Base-by-base conservation (phyloP, 2,797 vertebrate genomes). In the Hippocampus kuda region DNA sequence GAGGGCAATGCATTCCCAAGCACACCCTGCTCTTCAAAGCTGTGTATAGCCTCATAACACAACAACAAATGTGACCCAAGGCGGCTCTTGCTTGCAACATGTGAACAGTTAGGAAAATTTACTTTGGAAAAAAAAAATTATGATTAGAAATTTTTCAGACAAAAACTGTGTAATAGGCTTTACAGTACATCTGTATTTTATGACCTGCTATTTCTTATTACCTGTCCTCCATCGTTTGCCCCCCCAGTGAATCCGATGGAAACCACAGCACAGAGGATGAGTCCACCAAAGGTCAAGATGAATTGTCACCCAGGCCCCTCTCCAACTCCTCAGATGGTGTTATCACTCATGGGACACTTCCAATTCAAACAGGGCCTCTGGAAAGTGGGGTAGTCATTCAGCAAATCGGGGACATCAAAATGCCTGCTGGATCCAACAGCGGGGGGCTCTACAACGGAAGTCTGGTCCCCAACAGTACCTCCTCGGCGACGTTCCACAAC, bases 211-310 rank as follows among this genome's bases (percentile, higher is more conserved):
- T 62, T 13, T 64, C 6, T 57, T 41, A 6, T n/a, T 42, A 11
- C n/a, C n/a, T 68, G 48, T 64, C 46, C 27, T 62, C 46, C 22
- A 48, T 16, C 6, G 7, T 51, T 5, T 51, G 48, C 49, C 49
- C 12, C 30, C 34, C 54, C 71, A 90, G 89, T 84, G 89, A 90
- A 74, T 90, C 89, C 30, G 89, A 90, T 81, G 89, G 89, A 57
- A 90, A 90, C 81, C 89, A 90, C 85, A 90, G 88, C 78, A 90
- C 89, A 67, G 97, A 99, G 86, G 97, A 99, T 69, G 97, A 99
- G 86, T 99, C 95, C 67, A 98, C 95, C 86, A 99, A 99, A 85
- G 96, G 96, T 44, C 94, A 97, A 70, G 96, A 98, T 71, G 97
- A 99, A 86, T 75, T 98, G 77, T 98, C 96, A 76, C 96, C 97